A percentile compares a stretch with the other conserved stretches of the same genome.
Conservation (phyloP, 2,113 vertebrate species). For the Noturus placidus region DNA sequence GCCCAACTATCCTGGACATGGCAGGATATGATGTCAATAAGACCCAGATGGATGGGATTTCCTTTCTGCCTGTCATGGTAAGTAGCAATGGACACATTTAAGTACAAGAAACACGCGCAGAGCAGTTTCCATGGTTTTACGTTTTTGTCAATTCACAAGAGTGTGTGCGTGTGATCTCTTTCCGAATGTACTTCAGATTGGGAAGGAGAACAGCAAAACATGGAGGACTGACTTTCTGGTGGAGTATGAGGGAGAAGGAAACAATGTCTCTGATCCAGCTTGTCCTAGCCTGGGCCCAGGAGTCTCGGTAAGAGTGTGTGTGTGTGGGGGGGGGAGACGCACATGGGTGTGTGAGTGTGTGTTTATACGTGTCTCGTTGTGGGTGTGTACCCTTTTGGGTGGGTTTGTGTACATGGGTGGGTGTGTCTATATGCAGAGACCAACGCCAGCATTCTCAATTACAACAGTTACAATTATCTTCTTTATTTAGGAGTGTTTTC, state of each 20-base stretch:
- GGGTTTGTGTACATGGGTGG: neutral
- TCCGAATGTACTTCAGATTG: slow-evolving; percentile 69
- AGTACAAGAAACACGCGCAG: neutral
- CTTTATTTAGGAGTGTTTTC: slow-evolving; percentile 87
- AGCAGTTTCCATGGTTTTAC: neutral
- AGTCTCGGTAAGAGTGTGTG: slow-evolving; percentile 80
- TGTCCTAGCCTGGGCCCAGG: slow-evolving; percentile 91
- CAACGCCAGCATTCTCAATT: neutral
- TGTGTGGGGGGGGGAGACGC: neutral
- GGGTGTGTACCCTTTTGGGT: neutral
- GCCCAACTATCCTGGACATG: slow-evolving; percentile 94
- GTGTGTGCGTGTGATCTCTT: neutral
- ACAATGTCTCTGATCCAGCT: slow-evolving; percentile 80
- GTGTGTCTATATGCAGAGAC: neutral
- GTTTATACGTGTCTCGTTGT: neutral
- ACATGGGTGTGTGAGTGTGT: neutral
- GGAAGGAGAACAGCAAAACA: slow-evolving; percentile 73
- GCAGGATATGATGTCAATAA: slow-evolving; percentile 84
- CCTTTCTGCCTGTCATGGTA: slow-evolving; percentile 87
- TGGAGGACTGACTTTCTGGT: slow-evolving; percentile 94
- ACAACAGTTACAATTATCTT: neutral
- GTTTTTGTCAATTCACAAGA: neutral
- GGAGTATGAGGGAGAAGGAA: slow-evolving; percentile 94
- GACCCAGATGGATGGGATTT: slow-evolving; percentile 95
- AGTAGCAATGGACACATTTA: slow-evolving; percentile 36